Base-by-base conservation (phyloP, 2,888 invertebrate genomes). In the Xylota sylvarum region DNA sequence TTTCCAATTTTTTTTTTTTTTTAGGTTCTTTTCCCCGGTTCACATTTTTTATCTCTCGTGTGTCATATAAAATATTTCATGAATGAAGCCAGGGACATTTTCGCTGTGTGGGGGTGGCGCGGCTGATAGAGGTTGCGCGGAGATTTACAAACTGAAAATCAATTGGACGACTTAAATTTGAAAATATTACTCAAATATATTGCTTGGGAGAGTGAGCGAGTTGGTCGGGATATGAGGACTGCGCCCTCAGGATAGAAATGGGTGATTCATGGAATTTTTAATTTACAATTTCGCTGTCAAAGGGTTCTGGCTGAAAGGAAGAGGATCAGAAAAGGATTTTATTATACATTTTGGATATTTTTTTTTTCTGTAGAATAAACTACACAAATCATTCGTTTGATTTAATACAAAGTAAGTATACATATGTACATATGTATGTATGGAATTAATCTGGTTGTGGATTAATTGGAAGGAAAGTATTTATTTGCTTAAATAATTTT, bases 121-220 rank as follows among this genome's bases (percentile, higher is more conserved):
- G 19, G 67, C n/a, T 0, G 46, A 52, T 5, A 19, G 40, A 37
- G 35, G 27, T 55, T 35, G 65, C 9, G 60, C 2, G 58, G 70
- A 69, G 72, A 81, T 69, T 86, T 81, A 65, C 70, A 77, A 86
- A 82, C 81, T 81, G 72, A 67, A 86, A 86, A 82, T 86, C 86
- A 86, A 82, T 86, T 64, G 77, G 40, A 78, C 62, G 67, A 73
- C 62, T 77, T 73, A 50, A 64, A 82, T 77, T 73, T 72, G 81
- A 69, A 81, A 81, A 77, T 81, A 85, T 81, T 76, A 76, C 76
- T 46, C 46, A 60, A 80, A 74, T 70, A 58, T 40, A 79, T 62
- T 35, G n/a, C 43, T 10, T 7, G 19, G 48, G 23, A 46, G 37
- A 35, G n/a, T 5, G 43, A n/a, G 37, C 4, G 19, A 19, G 48